Conservation (phyloP, 2,888 invertebrate species). For the Drosophila melanocephala region DNA sequence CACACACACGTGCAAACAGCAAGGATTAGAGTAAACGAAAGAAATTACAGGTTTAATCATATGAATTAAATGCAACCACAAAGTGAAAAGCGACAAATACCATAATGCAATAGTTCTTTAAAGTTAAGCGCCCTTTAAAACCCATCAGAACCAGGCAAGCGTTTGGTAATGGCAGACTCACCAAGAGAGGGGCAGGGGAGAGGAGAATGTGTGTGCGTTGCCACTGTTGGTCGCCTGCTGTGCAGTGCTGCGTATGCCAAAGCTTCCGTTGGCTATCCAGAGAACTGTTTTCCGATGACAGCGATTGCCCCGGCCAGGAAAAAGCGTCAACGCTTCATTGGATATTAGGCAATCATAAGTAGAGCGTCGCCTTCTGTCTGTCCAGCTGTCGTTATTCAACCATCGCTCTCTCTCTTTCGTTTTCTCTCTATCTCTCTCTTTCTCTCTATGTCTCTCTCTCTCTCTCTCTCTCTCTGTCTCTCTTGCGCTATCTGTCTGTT, state of each 20-base stretch:
- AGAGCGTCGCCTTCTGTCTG: constrained; percentile 32
- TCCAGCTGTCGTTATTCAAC: neutral
- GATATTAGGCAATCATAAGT: constrained; percentile 67
- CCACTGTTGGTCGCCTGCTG: constrained; percentile 25
- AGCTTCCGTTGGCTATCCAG: constrained; percentile 55
- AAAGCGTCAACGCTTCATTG: constrained; percentile 61
- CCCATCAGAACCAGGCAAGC: constrained; percentile 12
- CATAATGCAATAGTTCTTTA: constrained; percentile 34
- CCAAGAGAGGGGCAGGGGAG: neutral
- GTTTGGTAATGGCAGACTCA: neutral
- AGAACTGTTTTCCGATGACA: constrained; percentile 56
- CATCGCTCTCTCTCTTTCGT: neutral
- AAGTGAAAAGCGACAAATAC: constrained; percentile 17
- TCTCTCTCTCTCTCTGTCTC: neutral
- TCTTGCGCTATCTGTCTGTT: constrained; percentile 16
- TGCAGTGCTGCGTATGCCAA: constrained; percentile 39
- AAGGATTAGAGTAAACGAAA: constrained; percentile 55
- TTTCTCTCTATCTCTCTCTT: neutral
- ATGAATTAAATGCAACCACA: constrained; percentile 50
- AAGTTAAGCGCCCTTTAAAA: constrained; percentile 37
- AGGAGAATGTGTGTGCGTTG: neutral
- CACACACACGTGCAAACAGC: constrained; percentile 10
- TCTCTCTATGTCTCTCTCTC: neutral
- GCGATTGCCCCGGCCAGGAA: constrained; percentile 50
- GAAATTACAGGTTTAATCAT: constrained; percentile 62